Evolutionary conservation across 2,888 invertebrate species (phyloP), one percentile per base, ranked within the genome.

Genomic region (Chrysolina americana): DNA sequence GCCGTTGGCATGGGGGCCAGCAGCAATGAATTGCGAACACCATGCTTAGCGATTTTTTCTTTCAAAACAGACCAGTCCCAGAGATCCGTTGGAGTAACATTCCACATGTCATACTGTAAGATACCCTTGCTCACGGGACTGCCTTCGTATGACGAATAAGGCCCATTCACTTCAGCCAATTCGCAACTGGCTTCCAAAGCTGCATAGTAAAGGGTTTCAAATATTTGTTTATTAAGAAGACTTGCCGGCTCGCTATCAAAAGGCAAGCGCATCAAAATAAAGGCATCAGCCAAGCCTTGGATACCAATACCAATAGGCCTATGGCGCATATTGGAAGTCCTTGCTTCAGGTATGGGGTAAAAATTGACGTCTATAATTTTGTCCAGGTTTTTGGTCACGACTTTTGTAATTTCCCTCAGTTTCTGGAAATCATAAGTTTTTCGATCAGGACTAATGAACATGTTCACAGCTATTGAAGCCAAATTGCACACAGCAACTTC

Each of bases 1-100:
- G 99, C 98, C 5, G 99, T 99, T 0, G 99, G 99, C 98, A 99
- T 99, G 0, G 98, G 98, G 0, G 99, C 98, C 78, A 99, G 82
- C 28, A 99, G 89, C n/a, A 87, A 77, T 2, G 98, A 98, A 89
- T 99, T 99, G 71, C 99, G 90, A 0, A 99, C 90, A 11, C 99
- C 99, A 88, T 96, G 92, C 88, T 94, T 90, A 0, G 94, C 93
- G 81, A 99, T 98, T 86, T 94, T 95, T 65, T 90, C 90, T 87
- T 97, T 96, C 19, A 99, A 89, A 10, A 85, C 89, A 2, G 89
- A 85, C 99, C 99, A 99, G 86, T 99, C 92, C 95, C 97, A 98
- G 6, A 96, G 90, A 81, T 94, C 90, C 0, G 96, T 94, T 0
- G 98, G 96, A 6, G 90, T 94, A 76, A 96, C 96, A 82, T 93